Percentiles rank a stretch among this genome's conserved stretches.
These are phyloP conservation scores for Drosophila limbata DNA, from an alignment of 2,888 invertebrate genomes.

Conservation along the genomic window DNA sequence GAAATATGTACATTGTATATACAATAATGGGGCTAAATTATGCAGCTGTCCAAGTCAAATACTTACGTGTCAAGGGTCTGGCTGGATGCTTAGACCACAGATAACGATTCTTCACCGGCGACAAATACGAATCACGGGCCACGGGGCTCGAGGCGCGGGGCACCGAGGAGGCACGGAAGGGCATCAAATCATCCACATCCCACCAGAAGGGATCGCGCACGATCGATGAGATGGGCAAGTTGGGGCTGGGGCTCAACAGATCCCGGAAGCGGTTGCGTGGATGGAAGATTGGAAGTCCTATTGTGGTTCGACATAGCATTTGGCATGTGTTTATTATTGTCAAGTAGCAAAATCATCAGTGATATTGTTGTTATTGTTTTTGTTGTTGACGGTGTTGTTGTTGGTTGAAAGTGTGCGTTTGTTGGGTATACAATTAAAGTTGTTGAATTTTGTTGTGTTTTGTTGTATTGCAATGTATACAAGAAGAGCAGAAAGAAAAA, in stretches of 20 bases:
- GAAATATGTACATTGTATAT: slow-evolving; percentile 50
- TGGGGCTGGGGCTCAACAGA: slow-evolving; percentile 92
- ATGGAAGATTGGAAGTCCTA: slow-evolving; percentile 90
- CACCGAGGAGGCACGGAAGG: slow-evolving; percentile 87
- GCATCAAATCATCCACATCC: slow-evolving; percentile 92
- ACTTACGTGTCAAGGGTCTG: slow-evolving; percentile 94
- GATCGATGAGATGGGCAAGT: slow-evolving; percentile 92
- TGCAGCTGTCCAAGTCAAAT: not conserved
- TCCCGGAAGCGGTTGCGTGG: slow-evolving; percentile 88
- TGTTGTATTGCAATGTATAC: slow-evolving; percentile 77
- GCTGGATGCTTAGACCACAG: slow-evolving; percentile 96
- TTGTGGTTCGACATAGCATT: slow-evolving; percentile 55
- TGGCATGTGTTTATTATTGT: slow-evolving; percentile 45
- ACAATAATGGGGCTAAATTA: not conserved
- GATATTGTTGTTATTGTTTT: slow-evolving; percentile 27
- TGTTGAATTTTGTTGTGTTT: slow-evolving; percentile 56
- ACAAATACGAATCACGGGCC: slow-evolving; percentile 94
- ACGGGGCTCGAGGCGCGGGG: slow-evolving; percentile 90
- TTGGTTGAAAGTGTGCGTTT: slow-evolving; percentile 28
- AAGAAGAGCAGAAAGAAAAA: slow-evolving; percentile 82
- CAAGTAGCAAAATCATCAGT: slow-evolving; percentile 53
- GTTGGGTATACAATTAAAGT: slow-evolving; percentile 63
- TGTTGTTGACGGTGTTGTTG: slow-evolving; percentile 25
- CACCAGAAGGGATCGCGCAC: slow-evolving; percentile 96
- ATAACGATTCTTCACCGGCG: slow-evolving; percentile 95